phyloP scores from a whole-genome alignment of 2,888 invertebrate species.

The Apantesis nais region DNA sequence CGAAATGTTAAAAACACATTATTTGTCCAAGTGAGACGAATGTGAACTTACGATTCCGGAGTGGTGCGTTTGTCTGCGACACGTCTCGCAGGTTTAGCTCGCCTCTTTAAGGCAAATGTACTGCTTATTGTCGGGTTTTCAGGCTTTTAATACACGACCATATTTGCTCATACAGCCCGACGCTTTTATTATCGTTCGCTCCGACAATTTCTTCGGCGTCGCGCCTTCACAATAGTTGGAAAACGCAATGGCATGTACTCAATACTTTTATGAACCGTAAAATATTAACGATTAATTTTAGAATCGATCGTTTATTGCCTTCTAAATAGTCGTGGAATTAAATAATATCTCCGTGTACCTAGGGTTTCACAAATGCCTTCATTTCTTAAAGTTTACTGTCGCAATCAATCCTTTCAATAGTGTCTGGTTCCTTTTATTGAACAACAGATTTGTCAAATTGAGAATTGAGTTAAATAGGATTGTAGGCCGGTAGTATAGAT shows the following conservation, averaged over 20 bases:
- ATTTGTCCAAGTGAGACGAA: conserved; percentile 84
- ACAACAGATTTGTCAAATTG: conserved; percentile 9
- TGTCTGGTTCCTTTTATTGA: not conserved
- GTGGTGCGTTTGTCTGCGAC: conserved; percentile 79
- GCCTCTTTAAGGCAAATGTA: conserved; percentile 76
- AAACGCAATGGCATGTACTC: conserved; percentile 56
- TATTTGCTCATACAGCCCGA: conserved; percentile 69
- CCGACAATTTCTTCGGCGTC: conserved; percentile 55
- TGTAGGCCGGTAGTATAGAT: conserved; percentile 14
- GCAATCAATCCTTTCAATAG: conserved; percentile 4
- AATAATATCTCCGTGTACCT: conserved; percentile 33
- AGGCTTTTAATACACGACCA: conserved; percentile 69
- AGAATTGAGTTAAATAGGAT: conserved; percentile 2
- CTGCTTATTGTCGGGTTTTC: conserved; percentile 78
- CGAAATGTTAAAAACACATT: conserved; percentile 86
- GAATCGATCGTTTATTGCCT: conserved; percentile 62
- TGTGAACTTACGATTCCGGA: conserved; percentile 79
- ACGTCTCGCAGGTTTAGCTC: conserved; percentile 75
- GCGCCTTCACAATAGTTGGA: conserved; percentile 63
- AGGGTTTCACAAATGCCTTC: conserved; percentile 26
- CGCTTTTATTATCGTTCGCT: conserved; percentile 73
- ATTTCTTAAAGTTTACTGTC: conserved; percentile 11
- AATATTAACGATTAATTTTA: conserved; percentile 59
- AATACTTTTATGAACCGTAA: conserved; percentile 73
- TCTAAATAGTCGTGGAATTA: conserved; percentile 45